phyloP scores from a whole-genome alignment of 2,888 invertebrate species.

The Phragmatobia fuliginosa region DNA sequence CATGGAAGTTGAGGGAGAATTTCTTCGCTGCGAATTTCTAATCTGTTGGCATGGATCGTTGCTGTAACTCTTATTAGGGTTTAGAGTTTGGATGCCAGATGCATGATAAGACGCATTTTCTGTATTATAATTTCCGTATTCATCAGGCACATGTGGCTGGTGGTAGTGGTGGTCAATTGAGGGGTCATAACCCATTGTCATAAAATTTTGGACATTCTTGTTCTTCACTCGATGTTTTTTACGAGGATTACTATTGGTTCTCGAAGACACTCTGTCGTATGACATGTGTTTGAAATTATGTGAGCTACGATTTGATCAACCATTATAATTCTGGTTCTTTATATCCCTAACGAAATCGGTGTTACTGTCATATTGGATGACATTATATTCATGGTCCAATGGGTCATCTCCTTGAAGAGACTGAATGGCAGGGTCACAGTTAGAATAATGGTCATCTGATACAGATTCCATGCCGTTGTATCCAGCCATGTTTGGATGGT shows the following conservation, averaged over 20 bases:
- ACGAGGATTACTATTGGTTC: slow-evolving; percentile 84
- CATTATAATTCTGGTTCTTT: slow-evolving; percentile 86
- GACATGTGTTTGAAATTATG: slow-evolving; percentile 86
- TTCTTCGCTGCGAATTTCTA: slow-evolving; percentile 77
- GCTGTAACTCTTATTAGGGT: slow-evolving; percentile 84
- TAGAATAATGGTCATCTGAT: slow-evolving; percentile 84
- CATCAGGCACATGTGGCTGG: slow-evolving; percentile 84
- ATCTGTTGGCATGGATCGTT: slow-evolving; percentile 72
- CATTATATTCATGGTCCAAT: slow-evolving; percentile 84
- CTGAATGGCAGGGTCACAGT: slow-evolving; percentile 83
- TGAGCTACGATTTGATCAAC: slow-evolving; percentile 81
- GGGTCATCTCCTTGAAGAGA: slow-evolving; percentile 83
- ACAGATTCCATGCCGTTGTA: slow-evolving; percentile 84
- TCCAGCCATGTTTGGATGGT: slow-evolving; percentile 76
- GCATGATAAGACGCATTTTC: slow-evolving; percentile 84
- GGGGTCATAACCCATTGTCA: slow-evolving; percentile 87
- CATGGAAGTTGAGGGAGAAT: slow-evolving; percentile 79
- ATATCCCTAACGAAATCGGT: slow-evolving; percentile 82
- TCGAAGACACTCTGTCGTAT: slow-evolving; percentile 81
- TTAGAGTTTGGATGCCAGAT: slow-evolving; percentile 83
- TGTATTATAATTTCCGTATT: slow-evolving; percentile 80
- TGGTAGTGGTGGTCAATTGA: slow-evolving; percentile 83
- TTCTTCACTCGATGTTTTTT: slow-evolving; percentile 83
- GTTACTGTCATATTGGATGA: slow-evolving; percentile 84
- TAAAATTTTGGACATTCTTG: slow-evolving; percentile 85